Evolutionary conservation across 92 coral and sea anemone genomes (phyloP).

Genomic region (Porites lobata): DNA sequence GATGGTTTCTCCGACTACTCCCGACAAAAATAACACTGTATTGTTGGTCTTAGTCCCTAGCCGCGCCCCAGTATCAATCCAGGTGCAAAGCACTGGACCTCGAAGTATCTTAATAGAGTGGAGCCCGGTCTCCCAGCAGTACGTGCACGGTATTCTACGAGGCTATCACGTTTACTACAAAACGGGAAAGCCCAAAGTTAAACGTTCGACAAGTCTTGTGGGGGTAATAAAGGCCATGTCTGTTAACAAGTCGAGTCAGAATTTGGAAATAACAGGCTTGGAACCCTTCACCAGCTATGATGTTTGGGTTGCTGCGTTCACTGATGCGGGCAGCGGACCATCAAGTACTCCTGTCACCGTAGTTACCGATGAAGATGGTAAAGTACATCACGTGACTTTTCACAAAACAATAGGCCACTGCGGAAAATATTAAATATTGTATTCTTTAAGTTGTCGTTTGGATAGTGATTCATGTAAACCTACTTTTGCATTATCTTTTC

Average conservation of each 20-base stretch:
- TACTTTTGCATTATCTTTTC: no score
- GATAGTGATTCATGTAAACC: no score
- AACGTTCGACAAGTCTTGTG: conserved; percentile 39
- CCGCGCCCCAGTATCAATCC: conserved; percentile 67
- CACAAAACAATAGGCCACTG: no score
- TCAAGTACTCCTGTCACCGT: conserved; percentile 54
- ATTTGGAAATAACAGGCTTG: conserved; percentile 68
- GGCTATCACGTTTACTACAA: conserved; percentile 82
- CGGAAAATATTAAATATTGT: no score
- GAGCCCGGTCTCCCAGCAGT: conserved; percentile 69
- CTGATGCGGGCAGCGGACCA: conserved; percentile 72
- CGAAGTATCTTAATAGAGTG: conserved; percentile 77
- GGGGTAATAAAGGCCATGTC: conserved; percentile 74
- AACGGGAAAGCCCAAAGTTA: conserved; percentile 24
- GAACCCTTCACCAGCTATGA: conserved; percentile 57
- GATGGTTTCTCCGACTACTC: no score
- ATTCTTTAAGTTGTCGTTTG: no score
- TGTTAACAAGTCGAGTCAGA: conserved; percentile 65
- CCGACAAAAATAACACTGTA: neutral
- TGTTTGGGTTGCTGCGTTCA: conserved; percentile 73
- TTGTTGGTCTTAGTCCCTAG: conserved; percentile 69
- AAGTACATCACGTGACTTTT: conserved; percentile 1
- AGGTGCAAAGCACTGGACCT: conserved; percentile 64
- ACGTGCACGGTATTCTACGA: conserved; percentile 68
- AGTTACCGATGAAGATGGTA: conserved; percentile 76